phyloP scores from a whole-genome alignment of 2,113 vertebrate species.

The Micronycteris hirsuta region DNA sequence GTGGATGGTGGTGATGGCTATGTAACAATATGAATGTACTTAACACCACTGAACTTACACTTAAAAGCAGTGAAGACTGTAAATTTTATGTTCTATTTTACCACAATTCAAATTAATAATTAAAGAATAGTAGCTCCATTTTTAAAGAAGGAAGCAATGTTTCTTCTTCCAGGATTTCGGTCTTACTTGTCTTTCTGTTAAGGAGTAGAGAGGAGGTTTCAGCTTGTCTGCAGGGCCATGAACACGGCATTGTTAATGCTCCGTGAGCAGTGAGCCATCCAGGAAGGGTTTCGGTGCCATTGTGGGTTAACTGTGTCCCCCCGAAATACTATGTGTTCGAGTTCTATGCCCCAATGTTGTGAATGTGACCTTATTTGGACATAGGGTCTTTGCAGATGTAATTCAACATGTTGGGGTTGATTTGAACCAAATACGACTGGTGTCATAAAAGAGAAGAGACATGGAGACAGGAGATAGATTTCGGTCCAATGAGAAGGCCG shows the following conservation, averaged over 20 bases:
- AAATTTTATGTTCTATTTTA: neutral
- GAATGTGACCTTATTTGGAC: neutral
- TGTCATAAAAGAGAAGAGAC: neutral
- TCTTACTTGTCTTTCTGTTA: neutral
- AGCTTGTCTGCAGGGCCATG: neutral
- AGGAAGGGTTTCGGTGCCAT: neutral
- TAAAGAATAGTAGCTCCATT: neutral
- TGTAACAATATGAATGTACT: neutral
- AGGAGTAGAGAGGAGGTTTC: neutral
- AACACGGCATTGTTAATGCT: neutral
- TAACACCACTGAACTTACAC: neutral
- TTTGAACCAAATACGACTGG: neutral
- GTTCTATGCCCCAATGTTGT: neutral
- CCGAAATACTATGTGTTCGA: neutral
- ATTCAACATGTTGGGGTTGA: neutral
- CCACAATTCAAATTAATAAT: neutral
- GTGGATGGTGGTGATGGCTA: neutral
- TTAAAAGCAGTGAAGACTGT: neutral
- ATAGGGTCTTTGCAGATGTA: neutral
- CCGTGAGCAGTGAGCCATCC: neutral
- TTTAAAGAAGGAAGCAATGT: neutral
- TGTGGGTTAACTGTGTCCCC: neutral
- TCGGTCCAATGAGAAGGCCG: fast-evolving
- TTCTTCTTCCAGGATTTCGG: neutral
- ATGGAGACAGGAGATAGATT: neutral